A percentile compares a stretch with the other conserved stretches of the same genome.
phyloP scores from a whole-genome alignment of 1,140 invertebrate species.

The Platyura marginata region DNA sequence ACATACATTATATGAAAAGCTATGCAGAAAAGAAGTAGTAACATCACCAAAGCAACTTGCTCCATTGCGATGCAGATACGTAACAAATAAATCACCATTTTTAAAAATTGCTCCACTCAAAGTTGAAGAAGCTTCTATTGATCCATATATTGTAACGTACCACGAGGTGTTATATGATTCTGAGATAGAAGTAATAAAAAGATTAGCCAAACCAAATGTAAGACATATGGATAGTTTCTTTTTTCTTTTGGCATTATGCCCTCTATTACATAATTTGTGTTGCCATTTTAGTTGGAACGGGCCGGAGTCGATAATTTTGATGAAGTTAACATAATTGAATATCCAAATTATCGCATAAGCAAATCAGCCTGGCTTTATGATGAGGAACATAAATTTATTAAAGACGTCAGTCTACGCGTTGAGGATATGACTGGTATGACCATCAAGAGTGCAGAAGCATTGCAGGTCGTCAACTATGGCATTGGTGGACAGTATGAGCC shows the following conservation, averaged over 20 bases:
- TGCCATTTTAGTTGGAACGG: no score
- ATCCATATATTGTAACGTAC: constrained; percentile 76
- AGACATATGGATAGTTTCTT: no score
- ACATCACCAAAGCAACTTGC: constrained; percentile 26
- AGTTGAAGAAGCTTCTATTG: constrained; percentile 69
- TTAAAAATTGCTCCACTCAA: constrained; percentile 73
- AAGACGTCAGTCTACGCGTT: constrained; percentile 51
- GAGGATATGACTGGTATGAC: constrained; percentile 67
- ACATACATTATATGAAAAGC: constrained; percentile 57
- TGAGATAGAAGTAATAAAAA: constrained; percentile 44
- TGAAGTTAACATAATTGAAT: no score
- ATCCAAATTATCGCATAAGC: constrained; percentile 90
- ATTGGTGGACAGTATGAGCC: constrained; percentile 98
- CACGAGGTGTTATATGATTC: constrained; percentile 75
- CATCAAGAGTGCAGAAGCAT: constrained; percentile 77
- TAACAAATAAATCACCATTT: constrained; percentile 58
- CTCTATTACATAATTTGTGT: no score
- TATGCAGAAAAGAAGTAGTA: constrained; percentile 75
- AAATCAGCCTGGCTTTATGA: constrained; percentile 93
- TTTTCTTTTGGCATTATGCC: no score
- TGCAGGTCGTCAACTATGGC: constrained; percentile 96
- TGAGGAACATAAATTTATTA: constrained; percentile 58
- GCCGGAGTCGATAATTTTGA: no score
- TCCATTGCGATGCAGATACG: constrained; percentile 59
- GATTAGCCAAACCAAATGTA: constrained; percentile 68